Conservation (phyloP, 2,888 invertebrate species). For the Tillus elongatus region DNA sequence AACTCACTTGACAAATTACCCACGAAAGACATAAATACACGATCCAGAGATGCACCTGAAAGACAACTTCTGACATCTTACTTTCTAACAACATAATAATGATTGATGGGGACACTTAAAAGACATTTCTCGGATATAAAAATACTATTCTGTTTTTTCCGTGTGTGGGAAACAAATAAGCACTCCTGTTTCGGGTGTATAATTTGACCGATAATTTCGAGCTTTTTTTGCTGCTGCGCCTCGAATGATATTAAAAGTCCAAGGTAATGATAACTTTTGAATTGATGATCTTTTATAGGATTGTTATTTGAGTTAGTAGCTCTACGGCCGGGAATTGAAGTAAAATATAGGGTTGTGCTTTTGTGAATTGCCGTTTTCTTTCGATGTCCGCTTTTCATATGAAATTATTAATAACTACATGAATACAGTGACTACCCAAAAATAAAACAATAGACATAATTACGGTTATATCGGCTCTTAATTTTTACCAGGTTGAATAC, state of each 20-base stretch:
- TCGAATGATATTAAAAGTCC: slow-evolving; percentile 14
- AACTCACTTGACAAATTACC: no score
- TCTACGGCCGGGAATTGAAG: slow-evolving; percentile 14
- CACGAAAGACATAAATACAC: no score
- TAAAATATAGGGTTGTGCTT: slow-evolving; percentile 11
- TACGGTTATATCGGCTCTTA: no score
- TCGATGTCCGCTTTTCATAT: no score
- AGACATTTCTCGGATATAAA: slow-evolving; percentile 15
- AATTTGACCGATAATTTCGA: slow-evolving; percentile 14
- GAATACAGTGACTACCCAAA: no score
- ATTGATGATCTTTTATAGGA: slow-evolving; percentile 16
- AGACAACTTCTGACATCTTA: slow-evolving; percentile 12
- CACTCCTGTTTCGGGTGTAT: slow-evolving; percentile 12
- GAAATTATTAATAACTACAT: no score
- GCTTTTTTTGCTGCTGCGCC: slow-evolving; percentile 14
- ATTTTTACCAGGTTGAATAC: no score
- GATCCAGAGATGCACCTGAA: no score
- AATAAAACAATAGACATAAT: no score
- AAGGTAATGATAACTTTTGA: slow-evolving; percentile 15
- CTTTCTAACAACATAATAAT: slow-evolving; percentile 17
- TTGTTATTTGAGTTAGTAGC: slow-evolving; percentile 16
- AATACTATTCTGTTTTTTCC: slow-evolving; percentile 14
- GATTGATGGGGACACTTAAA: slow-evolving; percentile 14
- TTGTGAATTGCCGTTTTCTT: slow-evolving; percentile 11
- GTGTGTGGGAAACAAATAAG: slow-evolving; percentile 15